These are phyloP conservation scores for Turdus rufiventris DNA, from an alignment of 2,113 vertebrate genomes.

Conservation along the genomic window DNA sequence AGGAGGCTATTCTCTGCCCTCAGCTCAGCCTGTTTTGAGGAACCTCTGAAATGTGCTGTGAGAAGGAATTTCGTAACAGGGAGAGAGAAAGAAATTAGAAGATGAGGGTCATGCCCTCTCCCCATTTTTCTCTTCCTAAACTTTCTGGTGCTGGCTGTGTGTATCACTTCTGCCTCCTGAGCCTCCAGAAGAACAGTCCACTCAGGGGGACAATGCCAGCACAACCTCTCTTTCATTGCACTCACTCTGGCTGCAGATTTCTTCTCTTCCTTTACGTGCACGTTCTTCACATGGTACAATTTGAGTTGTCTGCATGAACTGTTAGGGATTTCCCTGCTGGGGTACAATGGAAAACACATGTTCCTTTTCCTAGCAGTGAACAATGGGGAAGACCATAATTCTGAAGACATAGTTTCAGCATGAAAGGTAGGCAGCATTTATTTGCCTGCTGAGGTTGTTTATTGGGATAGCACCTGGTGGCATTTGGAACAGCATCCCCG, in stretches of 20 bases:
- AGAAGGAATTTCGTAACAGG: not conserved
- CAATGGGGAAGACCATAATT: not conserved
- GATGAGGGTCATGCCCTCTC: not conserved
- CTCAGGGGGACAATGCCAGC: not conserved
- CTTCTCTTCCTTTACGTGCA: not conserved
- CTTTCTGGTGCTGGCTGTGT: not conserved
- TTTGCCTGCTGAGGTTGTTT: not conserved
- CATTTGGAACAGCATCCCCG: not conserved
- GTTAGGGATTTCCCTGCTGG: not conserved
- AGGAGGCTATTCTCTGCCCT: not conserved
- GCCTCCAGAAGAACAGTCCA: not conserved
- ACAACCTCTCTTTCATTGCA: not conserved
- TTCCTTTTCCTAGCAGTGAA: not conserved
- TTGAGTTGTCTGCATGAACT: not conserved
- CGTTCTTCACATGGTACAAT: fast-evolving
- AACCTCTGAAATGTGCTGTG: not conserved
- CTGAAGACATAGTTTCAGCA: not conserved
- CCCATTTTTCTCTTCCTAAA: not conserved
- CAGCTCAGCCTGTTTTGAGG: not conserved
- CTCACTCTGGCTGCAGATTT: not conserved
- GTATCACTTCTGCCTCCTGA: not conserved
- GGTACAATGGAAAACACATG: not conserved
- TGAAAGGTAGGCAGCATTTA: not conserved
- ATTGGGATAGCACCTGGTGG: not conserved
- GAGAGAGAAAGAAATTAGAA: not conserved